These are phyloP conservation scores for Idris sp. DNA, from an alignment of 1,140 invertebrate species.

Conservation along the genomic window DNA sequence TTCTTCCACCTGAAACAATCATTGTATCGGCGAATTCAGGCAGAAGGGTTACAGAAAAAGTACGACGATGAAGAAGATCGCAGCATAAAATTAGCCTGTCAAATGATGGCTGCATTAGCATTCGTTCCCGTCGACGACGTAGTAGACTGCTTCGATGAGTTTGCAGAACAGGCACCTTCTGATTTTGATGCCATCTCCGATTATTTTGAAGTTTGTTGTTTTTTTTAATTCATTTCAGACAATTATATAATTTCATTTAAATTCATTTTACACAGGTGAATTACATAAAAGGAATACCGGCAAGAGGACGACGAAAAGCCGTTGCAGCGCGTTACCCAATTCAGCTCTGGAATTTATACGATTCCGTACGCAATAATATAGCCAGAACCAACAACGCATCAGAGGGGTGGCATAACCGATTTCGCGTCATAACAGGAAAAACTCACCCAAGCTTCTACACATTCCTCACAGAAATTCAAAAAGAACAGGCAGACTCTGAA, in stretches of 20 bases:
- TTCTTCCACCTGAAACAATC: conserved; percentile 30
- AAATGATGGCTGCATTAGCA: conserved; percentile 8
- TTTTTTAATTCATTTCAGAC: background rate
- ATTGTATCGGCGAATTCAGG: conserved; percentile 17
- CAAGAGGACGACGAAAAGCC: conserved; percentile 1
- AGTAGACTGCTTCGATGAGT: background rate
- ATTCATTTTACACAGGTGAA: background rate
- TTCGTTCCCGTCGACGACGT: conserved; percentile 5
- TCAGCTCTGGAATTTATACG: conserved; percentile 10
- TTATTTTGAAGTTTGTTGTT: conserved; percentile 6
- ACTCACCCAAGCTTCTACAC: conserved; percentile 13
- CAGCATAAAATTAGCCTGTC: conserved; percentile 1
- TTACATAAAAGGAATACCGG: background rate
- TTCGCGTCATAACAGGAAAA: conserved; percentile 1
- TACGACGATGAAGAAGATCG: conserved; percentile 13
- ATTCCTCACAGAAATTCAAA: background rate
- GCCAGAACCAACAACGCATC: conserved; percentile 5
- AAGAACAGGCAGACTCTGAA: conserved; percentile 9
- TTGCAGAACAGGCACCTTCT: background rate
- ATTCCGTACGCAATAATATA: background rate
- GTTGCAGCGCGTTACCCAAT: conserved; percentile 4
- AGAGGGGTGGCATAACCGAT: conserved; percentile 10
- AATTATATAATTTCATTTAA: background rate
- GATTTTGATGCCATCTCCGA: background rate
- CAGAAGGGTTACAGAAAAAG: conserved; percentile 15